Conservation (phyloP, 2,113 vertebrate species). For the Setophaga coronata region DNA sequence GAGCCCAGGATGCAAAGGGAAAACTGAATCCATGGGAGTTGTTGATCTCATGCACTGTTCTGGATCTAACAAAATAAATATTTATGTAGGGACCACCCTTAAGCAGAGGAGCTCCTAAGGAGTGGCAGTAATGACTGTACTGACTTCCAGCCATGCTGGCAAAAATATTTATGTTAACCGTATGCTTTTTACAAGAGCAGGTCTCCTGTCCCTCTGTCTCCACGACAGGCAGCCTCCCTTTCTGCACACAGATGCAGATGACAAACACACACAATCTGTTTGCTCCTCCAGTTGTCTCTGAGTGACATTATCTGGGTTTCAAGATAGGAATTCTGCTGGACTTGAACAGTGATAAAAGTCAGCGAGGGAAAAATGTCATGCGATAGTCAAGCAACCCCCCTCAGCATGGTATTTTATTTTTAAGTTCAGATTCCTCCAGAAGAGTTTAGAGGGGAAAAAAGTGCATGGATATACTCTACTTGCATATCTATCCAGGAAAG, state of each 20-base stretch:
- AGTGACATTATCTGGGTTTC: neutral
- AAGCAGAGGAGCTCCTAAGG: slow-evolving; percentile 36
- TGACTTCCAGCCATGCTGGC: neutral
- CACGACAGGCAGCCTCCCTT: neutral
- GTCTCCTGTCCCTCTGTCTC: neutral
- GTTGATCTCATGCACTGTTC: slow-evolving; percentile 38
- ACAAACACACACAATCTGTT: neutral
- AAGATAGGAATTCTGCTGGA: fast-evolving
- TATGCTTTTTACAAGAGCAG: neutral
- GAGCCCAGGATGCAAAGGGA: neutral
- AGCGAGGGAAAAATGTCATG: neutral
- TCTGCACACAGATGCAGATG: slow-evolving; percentile 25
- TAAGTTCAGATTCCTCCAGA: neutral
- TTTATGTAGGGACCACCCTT: slow-evolving; percentile 70
- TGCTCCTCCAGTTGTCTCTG: neutral
- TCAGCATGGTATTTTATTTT: neutral
- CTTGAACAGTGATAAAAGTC: neutral
- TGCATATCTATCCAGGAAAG: neutral
- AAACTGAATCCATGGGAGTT: neutral
- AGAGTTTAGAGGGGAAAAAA: neutral
- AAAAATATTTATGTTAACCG: slow-evolving; percentile 65
- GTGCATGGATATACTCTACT: fast-evolving
- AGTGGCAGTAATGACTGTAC: slow-evolving; percentile 34
- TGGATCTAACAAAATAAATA: slow-evolving; percentile 72
- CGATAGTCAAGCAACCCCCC: neutral